Base-by-base conservation (phyloP, 2,888 invertebrate species). In the Melanchra persicariae region DNA sequence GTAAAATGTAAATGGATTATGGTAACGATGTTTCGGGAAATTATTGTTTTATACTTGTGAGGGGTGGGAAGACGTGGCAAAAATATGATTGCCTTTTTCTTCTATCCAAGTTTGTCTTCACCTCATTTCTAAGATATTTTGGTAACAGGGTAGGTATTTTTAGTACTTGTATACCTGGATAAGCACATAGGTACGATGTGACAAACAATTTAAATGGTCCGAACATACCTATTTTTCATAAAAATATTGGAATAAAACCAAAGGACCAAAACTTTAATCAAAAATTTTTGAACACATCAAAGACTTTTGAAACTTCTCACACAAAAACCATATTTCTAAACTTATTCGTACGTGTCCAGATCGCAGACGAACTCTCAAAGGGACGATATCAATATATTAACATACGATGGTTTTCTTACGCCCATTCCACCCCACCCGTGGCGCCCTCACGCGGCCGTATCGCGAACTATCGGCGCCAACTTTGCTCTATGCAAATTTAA, bases 401-500 rank as follows among this genome's bases (percentile, higher is more conserved):
- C 85, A 88, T 85, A 84, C 84, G 83, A 86, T 86, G 88, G 87
- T 87, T 85, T 89, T 89, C 86, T 86, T 84, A 85, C 69, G 61
- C 70, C 80, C 74, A 12, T 59, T 40, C 40, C 40, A 10, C 40
- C 49, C 71, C 37, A 43, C 61, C 24, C 60, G 69, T 57, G 64
- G 75, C 81, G 75, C 79, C 78, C 82, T 70, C 69, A 63, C 70
- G 73, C 80, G 81, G 81, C 77, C 61, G 64, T 79, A 68, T 79
- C 73, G 77, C 83, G 81, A 89, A 87, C 91, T 90, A 90, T 89
- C 88, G 81, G 74, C 69, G 71, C 84, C 79, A 81, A 84, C 82
- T 85, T 84, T 82, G 87, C 85, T 90, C 87, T 91, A 92, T 92
- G 92, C 91, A 91, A 92, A 92, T 91, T 87, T 87, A 86, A 87